A percentile compares a stretch with the other conserved stretches of the same genome.
Conservation (phyloP, 2,113 vertebrate species). For the Brachyhypopomus gauderio region DNA sequence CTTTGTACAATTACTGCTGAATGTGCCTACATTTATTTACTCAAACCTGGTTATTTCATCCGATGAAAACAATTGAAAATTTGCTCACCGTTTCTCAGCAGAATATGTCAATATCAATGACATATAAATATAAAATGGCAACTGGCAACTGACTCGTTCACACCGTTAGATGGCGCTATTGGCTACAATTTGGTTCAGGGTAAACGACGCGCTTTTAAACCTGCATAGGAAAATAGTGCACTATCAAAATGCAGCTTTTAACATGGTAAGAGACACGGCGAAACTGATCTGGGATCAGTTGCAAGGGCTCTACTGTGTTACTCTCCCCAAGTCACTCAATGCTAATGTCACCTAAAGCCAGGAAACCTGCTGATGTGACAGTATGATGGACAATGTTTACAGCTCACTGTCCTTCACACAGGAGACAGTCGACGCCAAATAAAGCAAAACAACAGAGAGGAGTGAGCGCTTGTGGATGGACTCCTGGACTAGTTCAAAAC, state of each 20-base stretch:
- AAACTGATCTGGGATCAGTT: background rate
- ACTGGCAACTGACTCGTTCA: background rate
- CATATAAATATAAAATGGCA: background rate
- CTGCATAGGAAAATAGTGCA: background rate
- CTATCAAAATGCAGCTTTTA: background rate
- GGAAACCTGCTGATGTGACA: constrained; percentile 15
- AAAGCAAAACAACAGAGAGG: constrained; percentile 7
- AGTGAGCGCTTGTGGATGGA: constrained; percentile 14
- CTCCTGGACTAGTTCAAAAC: constrained; percentile 47
- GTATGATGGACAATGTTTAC: background rate
- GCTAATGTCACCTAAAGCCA: background rate
- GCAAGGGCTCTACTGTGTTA: no score
- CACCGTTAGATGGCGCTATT: background rate
- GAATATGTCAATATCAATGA: background rate
- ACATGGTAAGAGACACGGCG: background rate
- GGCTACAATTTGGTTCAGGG: background rate
- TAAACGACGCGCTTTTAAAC: background rate
- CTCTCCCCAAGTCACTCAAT: background rate
- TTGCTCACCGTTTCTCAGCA: no score
- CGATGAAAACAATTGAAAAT: no score
- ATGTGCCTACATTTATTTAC: no score
- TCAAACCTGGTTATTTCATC: no score
- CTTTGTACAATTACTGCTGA: no score
- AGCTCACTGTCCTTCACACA: background rate
- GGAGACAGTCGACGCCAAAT: constrained; percentile 19